Conservation (phyloP, 2,888 invertebrate genomes). For the Gymnoscelis rufifasciata region DNA sequence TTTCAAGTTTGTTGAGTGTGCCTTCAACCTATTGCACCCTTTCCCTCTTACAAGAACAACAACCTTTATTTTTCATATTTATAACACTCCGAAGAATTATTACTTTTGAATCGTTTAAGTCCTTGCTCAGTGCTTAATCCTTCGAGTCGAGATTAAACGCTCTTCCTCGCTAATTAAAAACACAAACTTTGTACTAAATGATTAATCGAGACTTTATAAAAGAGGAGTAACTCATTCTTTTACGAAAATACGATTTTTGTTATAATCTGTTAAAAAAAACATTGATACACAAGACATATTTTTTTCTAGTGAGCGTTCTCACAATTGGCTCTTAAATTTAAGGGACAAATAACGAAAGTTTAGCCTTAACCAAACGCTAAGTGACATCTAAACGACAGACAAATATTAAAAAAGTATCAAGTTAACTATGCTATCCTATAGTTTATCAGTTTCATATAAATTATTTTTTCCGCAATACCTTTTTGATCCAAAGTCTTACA, state of each 20-base stretch:
- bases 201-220: slow-evolving; percentile 45
- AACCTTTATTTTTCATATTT: slow-evolving; percentile 71
- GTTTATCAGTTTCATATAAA: no score
- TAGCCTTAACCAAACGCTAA: no score
- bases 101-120: slow-evolving; percentile 78
- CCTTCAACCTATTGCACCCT: slow-evolving; percentile 39
- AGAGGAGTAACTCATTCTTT: background rate
- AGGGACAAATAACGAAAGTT: no score
- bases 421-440: no score
- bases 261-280: no score
- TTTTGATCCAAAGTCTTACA: slow-evolving; percentile 6
- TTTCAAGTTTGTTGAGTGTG: slow-evolving; percentile 28
- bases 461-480: no score
- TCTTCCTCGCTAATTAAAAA: slow-evolving; percentile 70
- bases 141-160: slow-evolving; percentile 64
- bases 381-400: no score
- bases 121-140: slow-evolving; percentile 74
- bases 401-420: no score
- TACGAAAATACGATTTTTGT: background rate
- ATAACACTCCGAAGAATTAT: slow-evolving; percentile 75
- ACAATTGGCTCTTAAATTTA: no score
- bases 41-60: slow-evolving; percentile 43
- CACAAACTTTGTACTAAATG: slow-evolving; percentile 66
- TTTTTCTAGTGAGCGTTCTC: no score
- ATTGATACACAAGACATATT: no score